These are phyloP conservation scores for Diplosoma virens DNA, from an alignment of 23 tunicate species.

Conservation along the genomic window DNA sequence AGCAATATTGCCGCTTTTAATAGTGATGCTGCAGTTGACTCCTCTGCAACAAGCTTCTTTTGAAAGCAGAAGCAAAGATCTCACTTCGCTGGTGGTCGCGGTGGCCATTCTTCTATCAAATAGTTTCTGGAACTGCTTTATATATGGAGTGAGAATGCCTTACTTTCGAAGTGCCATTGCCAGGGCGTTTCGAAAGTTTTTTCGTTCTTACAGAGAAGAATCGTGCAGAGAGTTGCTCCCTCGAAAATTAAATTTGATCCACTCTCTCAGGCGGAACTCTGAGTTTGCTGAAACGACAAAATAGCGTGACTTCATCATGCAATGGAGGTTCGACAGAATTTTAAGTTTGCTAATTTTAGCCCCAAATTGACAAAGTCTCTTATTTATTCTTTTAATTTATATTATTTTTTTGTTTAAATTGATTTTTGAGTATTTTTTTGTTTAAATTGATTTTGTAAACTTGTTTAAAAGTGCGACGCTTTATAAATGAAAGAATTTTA, in stretches of 20 bases:
- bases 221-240: neutral
- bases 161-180: slow-evolving; percentile 53
- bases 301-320: too few species aligned
- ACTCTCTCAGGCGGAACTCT: neutral
- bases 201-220: neutral
- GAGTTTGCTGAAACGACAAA: too few species aligned
- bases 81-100: neutral
- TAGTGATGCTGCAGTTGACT: neutral
- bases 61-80: neutral
- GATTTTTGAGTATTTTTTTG: too few species aligned
- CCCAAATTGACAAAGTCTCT: too few species aligned
- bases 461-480: too few species aligned
- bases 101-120: slow-evolving; percentile 47
- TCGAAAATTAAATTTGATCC: neutral
- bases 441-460: too few species aligned
- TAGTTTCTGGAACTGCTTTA: slow-evolving; percentile 67
- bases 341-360: too few species aligned
- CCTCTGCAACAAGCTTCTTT: neutral
- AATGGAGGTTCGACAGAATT: too few species aligned
- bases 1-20: slow-evolving; percentile 58
- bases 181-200: slow-evolving; percentile 12
- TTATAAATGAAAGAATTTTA: too few species aligned
- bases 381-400: too few species aligned
- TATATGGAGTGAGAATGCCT: slow-evolving; percentile 89
- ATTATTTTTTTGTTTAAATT: too few species aligned